These are phyloP conservation scores for Ecdyonurus torrentis DNA, from an alignment of 2,888 invertebrate genomes.

Conservation along the genomic window DNA sequence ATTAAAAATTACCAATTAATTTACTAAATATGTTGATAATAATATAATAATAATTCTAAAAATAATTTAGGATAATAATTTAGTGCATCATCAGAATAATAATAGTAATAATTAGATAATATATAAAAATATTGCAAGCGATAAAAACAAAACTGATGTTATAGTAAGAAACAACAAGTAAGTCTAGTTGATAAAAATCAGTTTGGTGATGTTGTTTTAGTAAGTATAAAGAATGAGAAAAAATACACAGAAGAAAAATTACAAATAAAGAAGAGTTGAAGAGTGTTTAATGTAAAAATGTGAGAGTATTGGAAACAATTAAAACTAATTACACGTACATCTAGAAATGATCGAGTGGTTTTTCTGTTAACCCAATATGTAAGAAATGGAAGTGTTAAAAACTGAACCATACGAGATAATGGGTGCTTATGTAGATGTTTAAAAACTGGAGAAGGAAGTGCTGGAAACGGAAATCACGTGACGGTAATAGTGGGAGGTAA, in stretches of 20 bases:
- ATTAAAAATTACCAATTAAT: not conserved
- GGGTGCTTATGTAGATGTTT: no score
- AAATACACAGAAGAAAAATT: slow-evolving; percentile 7
- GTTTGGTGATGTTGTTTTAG: not conserved
- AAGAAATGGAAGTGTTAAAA: no score
- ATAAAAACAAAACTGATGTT: not conserved
- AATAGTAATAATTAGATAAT: no score
- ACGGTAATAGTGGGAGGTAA: no score
- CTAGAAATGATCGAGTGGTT: no score
- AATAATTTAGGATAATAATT: no score
- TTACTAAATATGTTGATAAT: not conserved
- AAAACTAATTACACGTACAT: not conserved
- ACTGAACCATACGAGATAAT: no score
- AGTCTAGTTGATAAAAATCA: slow-evolving; percentile 10
- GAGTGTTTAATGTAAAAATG: slow-evolving; percentile 3
- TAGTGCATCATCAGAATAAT: not conserved
- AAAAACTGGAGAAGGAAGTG: no score
- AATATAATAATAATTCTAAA: not conserved
- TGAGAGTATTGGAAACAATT: slow-evolving; percentile 5
- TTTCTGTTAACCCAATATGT: no score
- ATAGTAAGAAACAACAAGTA: not conserved
- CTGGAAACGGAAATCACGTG: no score
- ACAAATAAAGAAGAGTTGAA: no score
- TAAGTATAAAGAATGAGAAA: slow-evolving; percentile 7
- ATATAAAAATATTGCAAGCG: not conserved